These are phyloP conservation scores for Clinocottus analis DNA, from an alignment of 2,113 vertebrate species.

Conservation along the genomic window DNA sequence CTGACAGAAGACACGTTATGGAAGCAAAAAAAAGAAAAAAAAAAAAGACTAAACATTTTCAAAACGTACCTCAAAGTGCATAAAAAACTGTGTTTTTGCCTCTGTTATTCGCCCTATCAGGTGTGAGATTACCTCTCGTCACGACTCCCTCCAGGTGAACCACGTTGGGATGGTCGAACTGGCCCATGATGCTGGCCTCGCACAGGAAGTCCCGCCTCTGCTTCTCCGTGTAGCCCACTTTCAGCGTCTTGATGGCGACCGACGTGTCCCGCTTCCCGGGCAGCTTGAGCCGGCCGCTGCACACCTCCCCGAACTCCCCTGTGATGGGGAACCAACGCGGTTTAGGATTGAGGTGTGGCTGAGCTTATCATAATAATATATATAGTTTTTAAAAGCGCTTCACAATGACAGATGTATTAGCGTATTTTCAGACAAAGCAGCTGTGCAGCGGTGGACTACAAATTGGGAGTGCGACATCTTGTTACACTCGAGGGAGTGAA, in stretches of 20 bases:
- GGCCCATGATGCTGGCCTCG: slow-evolving; percentile 99
- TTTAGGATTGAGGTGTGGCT: slow-evolving; percentile 41
- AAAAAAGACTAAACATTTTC: too few relatives aligned
- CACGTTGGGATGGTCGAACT: slow-evolving; percentile 98
- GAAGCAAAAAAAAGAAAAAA: background rate
- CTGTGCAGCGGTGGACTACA: slow-evolving; percentile 67
- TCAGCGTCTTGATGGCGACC: slow-evolving; percentile 97
- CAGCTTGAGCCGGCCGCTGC: slow-evolving; percentile 95
- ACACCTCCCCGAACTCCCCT: slow-evolving; percentile 99
- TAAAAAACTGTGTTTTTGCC: background rate
- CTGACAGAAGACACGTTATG: background rate
- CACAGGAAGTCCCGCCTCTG: slow-evolving; percentile 97
- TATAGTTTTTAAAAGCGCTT: slow-evolving; percentile 31
- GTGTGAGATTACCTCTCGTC: slow-evolving; percentile 89
- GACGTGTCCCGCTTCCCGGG: slow-evolving; percentile 95
- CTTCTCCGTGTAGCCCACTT: slow-evolving; percentile 98
- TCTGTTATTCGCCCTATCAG: too few relatives aligned
- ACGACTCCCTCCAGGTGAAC: slow-evolving; percentile 98
- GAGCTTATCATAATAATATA: slow-evolving; percentile 1
- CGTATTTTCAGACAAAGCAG: slow-evolving; percentile 71
- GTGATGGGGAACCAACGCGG: slow-evolving; percentile 51
- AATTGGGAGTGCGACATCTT: slow-evolving; percentile 68
- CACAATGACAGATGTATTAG: slow-evolving; percentile 69
- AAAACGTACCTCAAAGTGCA: background rate
- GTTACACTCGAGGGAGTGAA: slow-evolving; percentile 67